Conservation (phyloP, 1,140 invertebrate genomes). For the Lethocerus indicus region DNA sequence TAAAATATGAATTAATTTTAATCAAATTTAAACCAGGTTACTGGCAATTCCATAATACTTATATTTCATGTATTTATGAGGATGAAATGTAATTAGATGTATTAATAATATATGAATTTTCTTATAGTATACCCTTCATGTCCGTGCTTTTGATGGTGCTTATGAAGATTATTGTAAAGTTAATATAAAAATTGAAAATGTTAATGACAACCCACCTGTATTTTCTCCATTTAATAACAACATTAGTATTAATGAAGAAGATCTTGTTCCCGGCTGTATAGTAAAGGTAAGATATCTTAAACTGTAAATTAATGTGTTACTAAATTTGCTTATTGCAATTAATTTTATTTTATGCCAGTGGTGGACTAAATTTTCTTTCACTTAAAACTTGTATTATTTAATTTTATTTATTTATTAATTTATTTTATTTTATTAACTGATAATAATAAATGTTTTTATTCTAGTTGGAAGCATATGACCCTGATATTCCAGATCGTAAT, state of each 20-base stretch:
- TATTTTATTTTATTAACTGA: background rate
- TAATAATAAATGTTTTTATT: slow-evolving; percentile 14
- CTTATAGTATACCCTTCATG: slow-evolving; percentile 47
- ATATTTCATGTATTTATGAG: slow-evolving; percentile 12
- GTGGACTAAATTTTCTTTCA: background rate
- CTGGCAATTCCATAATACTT: background rate
- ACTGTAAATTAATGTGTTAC: background rate
- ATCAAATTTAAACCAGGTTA: background rate
- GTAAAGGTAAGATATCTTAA: slow-evolving; percentile 26
- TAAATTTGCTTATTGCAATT: background rate
- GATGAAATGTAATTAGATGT: too few relatives aligned
- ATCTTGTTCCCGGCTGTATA: slow-evolving; percentile 40
- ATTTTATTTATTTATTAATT: background rate
- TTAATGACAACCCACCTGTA: slow-evolving; percentile 67
- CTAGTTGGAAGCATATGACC: slow-evolving; percentile 61
- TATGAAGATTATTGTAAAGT: slow-evolving; percentile 58
- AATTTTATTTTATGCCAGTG: background rate
- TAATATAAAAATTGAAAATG: slow-evolving; percentile 57
- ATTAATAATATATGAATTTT: too few relatives aligned
- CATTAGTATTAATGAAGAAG: slow-evolving; percentile 51
- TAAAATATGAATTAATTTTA: background rate
- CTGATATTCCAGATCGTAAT: slow-evolving; percentile 56
- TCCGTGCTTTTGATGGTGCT: slow-evolving; percentile 59
- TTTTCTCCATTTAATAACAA: slow-evolving; percentile 47
- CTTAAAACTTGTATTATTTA: background rate